Percentiles rank a stretch among this genome's conserved stretches.
Conservation (phyloP, 2,888 invertebrate species). For the Mesoligia furuncula region DNA sequence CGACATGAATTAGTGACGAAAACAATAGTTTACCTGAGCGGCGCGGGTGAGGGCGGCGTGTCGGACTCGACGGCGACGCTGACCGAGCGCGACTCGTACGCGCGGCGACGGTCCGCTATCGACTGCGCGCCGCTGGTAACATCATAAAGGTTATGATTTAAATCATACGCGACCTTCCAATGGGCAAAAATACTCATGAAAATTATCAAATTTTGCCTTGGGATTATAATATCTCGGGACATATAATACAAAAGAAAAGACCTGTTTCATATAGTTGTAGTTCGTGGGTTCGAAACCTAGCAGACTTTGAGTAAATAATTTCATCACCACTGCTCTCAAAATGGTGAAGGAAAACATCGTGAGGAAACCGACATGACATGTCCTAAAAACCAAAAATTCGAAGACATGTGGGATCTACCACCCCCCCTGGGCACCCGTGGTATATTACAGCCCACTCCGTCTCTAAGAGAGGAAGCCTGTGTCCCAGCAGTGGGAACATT, state of each 20-base stretch:
- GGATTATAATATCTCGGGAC: not conserved
- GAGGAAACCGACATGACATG: no score
- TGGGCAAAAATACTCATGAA: not conserved
- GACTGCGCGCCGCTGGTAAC: slow-evolving; percentile 89
- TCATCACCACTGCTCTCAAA: no score
- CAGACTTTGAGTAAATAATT: no score
- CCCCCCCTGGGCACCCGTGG: no score
- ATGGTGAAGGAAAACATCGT: no score
- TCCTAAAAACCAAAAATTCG: no score
- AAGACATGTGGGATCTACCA: no score
- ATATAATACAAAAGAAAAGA: not conserved
- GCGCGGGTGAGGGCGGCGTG: slow-evolving; percentile 93
- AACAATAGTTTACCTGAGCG: slow-evolving; percentile 86
- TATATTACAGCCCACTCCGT: no score
- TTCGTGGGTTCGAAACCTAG: no score
- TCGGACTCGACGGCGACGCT: slow-evolving; percentile 91
- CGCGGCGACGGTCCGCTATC: slow-evolving; percentile 94
- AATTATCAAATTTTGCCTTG: accelerated
- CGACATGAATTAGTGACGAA: not conserved
- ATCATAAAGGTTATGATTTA: not conserved
- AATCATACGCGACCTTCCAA: no score
- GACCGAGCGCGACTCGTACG: slow-evolving; percentile 94
- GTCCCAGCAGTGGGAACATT: no score
- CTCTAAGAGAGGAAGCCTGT: no score
- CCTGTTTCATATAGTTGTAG: not conserved